Conservation (phyloP, 2,797 vertebrate genomes). For the Etheostoma perlongum region DNA sequence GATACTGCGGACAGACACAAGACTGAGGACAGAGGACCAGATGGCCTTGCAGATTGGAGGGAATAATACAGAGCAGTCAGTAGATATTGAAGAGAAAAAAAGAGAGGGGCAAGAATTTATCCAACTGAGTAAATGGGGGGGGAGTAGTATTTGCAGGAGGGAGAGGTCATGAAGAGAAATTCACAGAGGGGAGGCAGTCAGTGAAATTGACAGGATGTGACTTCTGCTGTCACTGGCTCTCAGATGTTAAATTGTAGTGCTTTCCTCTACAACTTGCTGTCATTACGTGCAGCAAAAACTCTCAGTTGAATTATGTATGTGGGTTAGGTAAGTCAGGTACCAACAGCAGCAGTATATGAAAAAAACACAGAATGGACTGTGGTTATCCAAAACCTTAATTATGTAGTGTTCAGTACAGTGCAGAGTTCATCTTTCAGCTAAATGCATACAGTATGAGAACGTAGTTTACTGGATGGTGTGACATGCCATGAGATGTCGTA, state of each 20-base stretch:
- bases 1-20: conserved; percentile 62
- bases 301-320: conserved; percentile 64
- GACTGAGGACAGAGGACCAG: conserved; percentile 66
- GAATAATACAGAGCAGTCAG: conserved; percentile 53
- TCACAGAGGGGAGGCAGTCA: conserved; percentile 39
- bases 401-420: neutral
- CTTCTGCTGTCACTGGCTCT: conserved; percentile 52
- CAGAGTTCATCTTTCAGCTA: conserved; percentile 5
- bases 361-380: neutral
- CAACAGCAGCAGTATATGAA: conserved; percentile 25
- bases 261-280: conserved; percentile 50
- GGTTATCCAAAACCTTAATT: neutral
- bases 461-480: conserved; percentile 1
- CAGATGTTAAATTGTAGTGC: conserved; percentile 47
- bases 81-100: conserved; percentile 40
- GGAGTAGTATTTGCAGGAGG: conserved; percentile 32
- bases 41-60: conserved; percentile 72
- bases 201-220: conserved; percentile 60
- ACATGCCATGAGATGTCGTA: conserved; percentile 1
- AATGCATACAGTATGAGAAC: conserved; percentile 1
- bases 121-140: conserved; percentile 14
- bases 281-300: conserved; percentile 44
- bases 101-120: conserved; percentile 39
- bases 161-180: conserved; percentile 45
- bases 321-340: conserved; percentile 25